Base-by-base conservation (phyloP, 2,797 vertebrate species). In the Chaetophractus vellerosus region DNA sequence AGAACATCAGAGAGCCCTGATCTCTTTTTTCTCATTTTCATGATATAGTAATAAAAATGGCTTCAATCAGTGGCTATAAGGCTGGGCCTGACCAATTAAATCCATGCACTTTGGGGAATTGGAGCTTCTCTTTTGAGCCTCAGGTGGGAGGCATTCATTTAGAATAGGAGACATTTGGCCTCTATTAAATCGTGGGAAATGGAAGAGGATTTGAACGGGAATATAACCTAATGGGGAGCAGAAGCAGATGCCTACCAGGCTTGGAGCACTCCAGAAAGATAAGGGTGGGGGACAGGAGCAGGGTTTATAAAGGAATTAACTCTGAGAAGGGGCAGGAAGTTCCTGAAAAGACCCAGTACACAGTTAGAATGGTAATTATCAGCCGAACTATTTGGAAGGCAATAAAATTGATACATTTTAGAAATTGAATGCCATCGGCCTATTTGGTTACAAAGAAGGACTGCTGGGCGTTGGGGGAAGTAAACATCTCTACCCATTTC, bases 171-270 rank as follows among this genome's bases (percentile, higher is more conserved):
- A 38, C 63, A 94, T 90, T 88, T 85, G 72, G 84, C 26, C 59
- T 94, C 33, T 90, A 41, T 79, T 31, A 55, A 76, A 66, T 84
- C 18, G 48, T 76, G 55, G 61, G 66, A 90, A 90, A 82, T 59
- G 19, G 41, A 80, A 0, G 7, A 81, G n/a, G 38, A 79, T 85
- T 88, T 93, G 90, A 93, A 61, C 69, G 76, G n/a, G 24, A 76
- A 75, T 63, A 28, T 31, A 31, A 83, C 61, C 61, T 87, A 24
- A 38, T 31, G 55, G 41, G 36, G 36, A 48, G 15, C 6, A 52
- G 48, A 89, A 74, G 31, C 87, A 80, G 75, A 59, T 71, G 75
- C 63, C 45, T 10, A 9, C 26, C 12, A 31, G 76, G 28, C 11
- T 38, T 24, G 23, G 72, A 85, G 28, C 19, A 3, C 28, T 87